phyloP scores from a whole-genome alignment of 2,113 vertebrate genomes.

The Daubentonia madagascariensis region DNA sequence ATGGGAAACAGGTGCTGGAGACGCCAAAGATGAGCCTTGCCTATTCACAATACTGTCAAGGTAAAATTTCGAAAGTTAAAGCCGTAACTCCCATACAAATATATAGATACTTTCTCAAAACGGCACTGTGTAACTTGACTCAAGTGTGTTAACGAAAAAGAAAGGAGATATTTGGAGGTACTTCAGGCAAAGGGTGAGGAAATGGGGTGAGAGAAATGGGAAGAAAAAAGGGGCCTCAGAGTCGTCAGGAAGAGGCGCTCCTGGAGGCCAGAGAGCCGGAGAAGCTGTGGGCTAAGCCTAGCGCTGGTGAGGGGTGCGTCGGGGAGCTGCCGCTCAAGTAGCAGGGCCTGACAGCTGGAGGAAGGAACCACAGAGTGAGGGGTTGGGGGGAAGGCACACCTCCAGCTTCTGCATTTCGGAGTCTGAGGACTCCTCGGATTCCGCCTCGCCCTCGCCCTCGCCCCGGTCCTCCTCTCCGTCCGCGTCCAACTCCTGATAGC shows the following conservation, averaged over 20 bases:
- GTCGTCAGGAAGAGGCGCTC: neutral
- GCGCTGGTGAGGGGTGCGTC: too few relatives aligned
- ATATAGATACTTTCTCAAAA: neutral
- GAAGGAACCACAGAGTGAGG: too few relatives aligned
- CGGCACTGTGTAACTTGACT: neutral
- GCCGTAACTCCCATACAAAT: neutral
- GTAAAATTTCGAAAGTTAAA: neutral
- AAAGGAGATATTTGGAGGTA: neutral
- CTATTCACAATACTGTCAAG: neutral
- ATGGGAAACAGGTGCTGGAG: neutral
- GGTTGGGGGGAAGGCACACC: slow-evolving; percentile 60
- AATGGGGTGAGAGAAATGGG: neutral
- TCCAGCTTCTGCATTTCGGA: slow-evolving; percentile 60
- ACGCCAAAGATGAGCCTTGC: neutral
- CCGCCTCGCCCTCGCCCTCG: neutral
- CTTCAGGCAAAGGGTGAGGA: neutral
- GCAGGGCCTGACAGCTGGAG: neutral
- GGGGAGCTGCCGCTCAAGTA: neutral
- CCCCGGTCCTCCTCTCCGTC: neutral
- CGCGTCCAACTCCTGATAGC: neutral
- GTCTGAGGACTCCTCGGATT: slow-evolving; percentile 42
- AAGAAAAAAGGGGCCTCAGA: neutral
- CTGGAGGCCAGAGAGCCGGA: neutral
- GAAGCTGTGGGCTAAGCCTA: neutral
- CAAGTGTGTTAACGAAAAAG: neutral